Percentiles rank a stretch among this genome's conserved stretches.
Conservation (phyloP, 2,797 vertebrate genomes). For the Danio jaintianensis region DNA sequence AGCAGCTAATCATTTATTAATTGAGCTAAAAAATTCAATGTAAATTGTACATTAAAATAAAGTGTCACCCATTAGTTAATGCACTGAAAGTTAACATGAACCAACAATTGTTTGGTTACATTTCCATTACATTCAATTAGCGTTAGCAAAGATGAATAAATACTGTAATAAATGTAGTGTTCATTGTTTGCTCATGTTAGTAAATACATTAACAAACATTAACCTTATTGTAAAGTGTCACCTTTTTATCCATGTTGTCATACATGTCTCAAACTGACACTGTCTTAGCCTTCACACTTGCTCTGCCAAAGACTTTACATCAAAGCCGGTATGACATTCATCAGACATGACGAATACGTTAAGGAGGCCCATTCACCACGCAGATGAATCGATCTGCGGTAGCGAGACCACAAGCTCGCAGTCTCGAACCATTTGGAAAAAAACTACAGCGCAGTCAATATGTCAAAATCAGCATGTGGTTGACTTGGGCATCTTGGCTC, state of each 20-base stretch:
- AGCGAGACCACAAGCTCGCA: background rate
- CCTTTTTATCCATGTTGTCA: conserved; percentile 4
- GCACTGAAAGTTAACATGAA: too few relatives aligned
- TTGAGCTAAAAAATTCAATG: too few relatives aligned
- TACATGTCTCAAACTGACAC: conserved; percentile 13
- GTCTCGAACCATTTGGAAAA: conserved; percentile 22
- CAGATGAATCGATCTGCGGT: conserved; percentile 27
- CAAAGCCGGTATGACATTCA: background rate
- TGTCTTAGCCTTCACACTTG: conserved; percentile 21
- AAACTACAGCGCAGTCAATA: conserved; percentile 30
- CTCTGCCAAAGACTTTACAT: conserved; percentile 22
- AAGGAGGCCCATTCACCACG: background rate
- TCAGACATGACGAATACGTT: conserved; percentile 9
- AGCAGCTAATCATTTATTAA: too few relatives aligned
- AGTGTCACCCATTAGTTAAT: too few relatives aligned
- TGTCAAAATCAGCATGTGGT: conserved; percentile 32
- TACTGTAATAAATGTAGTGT: too few relatives aligned
- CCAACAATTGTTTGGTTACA: too few relatives aligned
- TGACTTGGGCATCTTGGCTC: conserved; percentile 9
- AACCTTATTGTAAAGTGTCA: background rate
- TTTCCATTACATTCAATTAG: too few relatives aligned
- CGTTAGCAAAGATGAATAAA: too few relatives aligned
- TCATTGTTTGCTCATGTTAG: too few relatives aligned
- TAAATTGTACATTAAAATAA: too few relatives aligned
- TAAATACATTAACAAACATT: too few relatives aligned